Percentiles rank a stretch among this genome's conserved stretches.
Conservation (phyloP, 2,888 invertebrate genomes). For the Entomobrya proxima region DNA sequence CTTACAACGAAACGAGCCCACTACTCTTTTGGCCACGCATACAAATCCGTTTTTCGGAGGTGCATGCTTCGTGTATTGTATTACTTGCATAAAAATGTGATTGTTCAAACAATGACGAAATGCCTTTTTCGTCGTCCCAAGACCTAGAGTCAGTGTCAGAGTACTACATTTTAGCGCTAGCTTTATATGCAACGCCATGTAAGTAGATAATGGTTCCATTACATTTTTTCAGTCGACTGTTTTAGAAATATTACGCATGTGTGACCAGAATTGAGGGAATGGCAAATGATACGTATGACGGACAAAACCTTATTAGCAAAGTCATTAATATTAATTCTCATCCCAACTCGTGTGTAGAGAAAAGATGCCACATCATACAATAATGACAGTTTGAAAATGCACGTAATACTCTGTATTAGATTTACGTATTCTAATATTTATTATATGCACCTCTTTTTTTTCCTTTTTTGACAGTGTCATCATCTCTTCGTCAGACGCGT, state of each 20-base stretch:
- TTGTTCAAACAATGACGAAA: background rate
- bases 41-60: background rate
- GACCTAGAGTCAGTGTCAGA: background rate
- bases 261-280: constrained; percentile 23
- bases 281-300: background rate
- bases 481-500: background rate
- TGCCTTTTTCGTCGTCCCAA: background rate
- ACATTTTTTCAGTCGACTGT: constrained; percentile 9
- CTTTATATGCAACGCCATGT: too few relatives aligned
- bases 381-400: background rate
- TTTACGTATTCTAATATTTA: background rate
- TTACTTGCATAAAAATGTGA: background rate
- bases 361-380: constrained; percentile 53
- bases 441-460: background rate
- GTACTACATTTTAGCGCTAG: too few relatives aligned
- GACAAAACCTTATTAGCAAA: constrained; percentile 45
- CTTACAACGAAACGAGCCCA: background rate
- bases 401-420: background rate
- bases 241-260: constrained; percentile 10
- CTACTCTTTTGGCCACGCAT: background rate
- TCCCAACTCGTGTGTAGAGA: constrained; percentile 31
- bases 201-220: background rate
- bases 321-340: constrained; percentile 66
- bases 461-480: background rate
- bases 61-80: background rate